A percentile compares a stretch with the other conserved stretches of the same genome.
These are phyloP conservation scores for Synaphobranchus kaupii DNA, from an alignment of 2,797 vertebrate species.

Conservation along the genomic window DNA sequence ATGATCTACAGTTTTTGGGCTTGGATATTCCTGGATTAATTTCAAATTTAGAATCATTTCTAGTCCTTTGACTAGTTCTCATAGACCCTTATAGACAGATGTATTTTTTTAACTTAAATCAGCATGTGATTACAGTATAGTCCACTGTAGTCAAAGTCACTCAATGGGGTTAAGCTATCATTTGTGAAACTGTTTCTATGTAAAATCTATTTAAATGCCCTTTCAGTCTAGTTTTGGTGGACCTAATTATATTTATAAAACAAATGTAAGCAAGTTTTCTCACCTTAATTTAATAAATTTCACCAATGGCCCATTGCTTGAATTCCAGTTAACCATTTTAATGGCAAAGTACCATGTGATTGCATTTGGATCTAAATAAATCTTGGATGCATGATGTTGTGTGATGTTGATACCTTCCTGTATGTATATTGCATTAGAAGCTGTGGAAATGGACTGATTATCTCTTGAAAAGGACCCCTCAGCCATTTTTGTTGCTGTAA, in stretches of 20 bases:
- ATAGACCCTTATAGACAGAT: neutral
- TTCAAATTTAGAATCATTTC: neutral
- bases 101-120: neutral
- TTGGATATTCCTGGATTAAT: neutral
- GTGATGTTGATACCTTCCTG: neutral
- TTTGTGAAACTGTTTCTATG: neutral
- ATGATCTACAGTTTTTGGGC: neutral
- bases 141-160: neutral
- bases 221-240: neutral
- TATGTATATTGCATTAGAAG: neutral
- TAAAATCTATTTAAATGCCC: neutral
- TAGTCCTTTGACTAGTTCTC: neutral
- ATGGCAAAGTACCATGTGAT: neutral
- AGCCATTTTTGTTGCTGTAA: slow-evolving; percentile 8
- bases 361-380: neutral
- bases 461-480: neutral
- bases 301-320: neutral
- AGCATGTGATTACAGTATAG: neutral
- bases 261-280: neutral
- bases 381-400: neutral
- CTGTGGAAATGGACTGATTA: neutral
- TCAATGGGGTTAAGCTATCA: neutral
- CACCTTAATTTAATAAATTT: neutral
- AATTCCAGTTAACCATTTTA: neutral
- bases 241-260: neutral